Evolutionary conservation across 2,888 invertebrate genomes (phyloP), one percentile per base, ranked within the genome.

Genomic region (Galerucella pusilla): DNA sequence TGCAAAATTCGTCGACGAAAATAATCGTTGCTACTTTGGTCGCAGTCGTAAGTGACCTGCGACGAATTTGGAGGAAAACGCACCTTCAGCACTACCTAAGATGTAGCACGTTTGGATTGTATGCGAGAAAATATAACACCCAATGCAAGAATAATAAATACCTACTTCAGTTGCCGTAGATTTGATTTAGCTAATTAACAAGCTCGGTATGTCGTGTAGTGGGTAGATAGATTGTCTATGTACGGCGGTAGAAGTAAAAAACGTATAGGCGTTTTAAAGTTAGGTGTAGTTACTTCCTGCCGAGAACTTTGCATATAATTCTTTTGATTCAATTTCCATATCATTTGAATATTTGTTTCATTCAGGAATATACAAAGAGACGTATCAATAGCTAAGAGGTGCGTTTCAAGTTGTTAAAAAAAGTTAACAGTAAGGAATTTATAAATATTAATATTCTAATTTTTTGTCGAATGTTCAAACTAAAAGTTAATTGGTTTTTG

Each of bases 251-350:
- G 52, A 20, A 59, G 46, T 10, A 60, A 54, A 66, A 52, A 20
- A 59, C 11, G 16, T 20, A 60, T 45, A 66, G 72, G 72, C 72
- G 72, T 72, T 72, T 71, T 71, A 59, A 71, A 65, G 71, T 71
- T 71, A 71, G 71, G 57, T 71, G 65, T 59, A 65, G 46, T 14
- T 60, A 67, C 60, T 72, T 72, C 72, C 72, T 72, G 57, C 28
- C 46, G 12, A 66, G 57, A 11, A 65, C 65, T 71, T 57, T 71
- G 66, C 71, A 71, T 66, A 71, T 65, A 71, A 59, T 71, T 57
- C 16, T 35, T 52, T 61, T 25, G 57, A 59, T 54, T 57, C 42
- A 46, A 71, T 65, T 71, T 71, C 65, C 71, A 71, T 71, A 54
- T 71, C 71, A 71, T 71, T 65, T 66, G 59, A 71, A 71, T 66